A percentile compares a stretch with the other conserved stretches of the same genome.
These are phyloP conservation scores for Edolisoma coerulescens DNA, from an alignment of 2,113 vertebrate genomes.

Conservation along the genomic window DNA sequence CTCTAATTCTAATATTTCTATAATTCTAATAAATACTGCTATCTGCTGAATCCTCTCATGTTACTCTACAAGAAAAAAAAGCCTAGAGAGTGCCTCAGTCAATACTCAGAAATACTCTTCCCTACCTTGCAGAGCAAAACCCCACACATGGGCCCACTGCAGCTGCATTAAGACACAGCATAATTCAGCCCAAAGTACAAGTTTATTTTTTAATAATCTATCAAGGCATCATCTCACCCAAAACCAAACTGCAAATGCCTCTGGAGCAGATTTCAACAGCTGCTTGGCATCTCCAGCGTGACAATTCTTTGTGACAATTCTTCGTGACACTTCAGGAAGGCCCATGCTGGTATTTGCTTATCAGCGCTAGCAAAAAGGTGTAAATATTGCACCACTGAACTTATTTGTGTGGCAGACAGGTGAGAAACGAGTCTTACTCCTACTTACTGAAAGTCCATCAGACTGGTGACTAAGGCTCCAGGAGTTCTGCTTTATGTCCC, in stretches of 20 bases:
- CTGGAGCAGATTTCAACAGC: neutral
- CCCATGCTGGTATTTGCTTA: neutral
- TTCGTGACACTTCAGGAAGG: neutral
- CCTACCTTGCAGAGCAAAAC: neutral
- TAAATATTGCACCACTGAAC: neutral
- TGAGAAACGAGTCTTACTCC: neutral
- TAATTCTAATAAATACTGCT: neutral
- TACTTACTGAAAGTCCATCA: conserved; percentile 26
- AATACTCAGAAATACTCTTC: neutral
- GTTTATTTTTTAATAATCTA: neutral
- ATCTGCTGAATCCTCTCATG: neutral
- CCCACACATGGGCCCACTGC: neutral
- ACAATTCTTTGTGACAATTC: neutral
- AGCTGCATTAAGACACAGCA: neutral
- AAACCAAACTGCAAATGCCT: neutral
- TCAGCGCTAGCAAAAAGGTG: neutral
- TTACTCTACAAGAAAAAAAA: neutral
- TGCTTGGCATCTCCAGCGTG: neutral
- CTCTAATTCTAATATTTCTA: too few relatives aligned
- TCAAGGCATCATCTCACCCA: neutral
- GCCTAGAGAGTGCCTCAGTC: neutral
- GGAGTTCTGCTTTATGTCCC: conserved; percentile 5
- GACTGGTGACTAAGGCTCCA: conserved; percentile 20
- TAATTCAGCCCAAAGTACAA: neutral
- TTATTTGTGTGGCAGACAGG: neutral